Conservation (phyloP, 2,113 vertebrate genomes). For the Microcebus lehilahytsara region DNA sequence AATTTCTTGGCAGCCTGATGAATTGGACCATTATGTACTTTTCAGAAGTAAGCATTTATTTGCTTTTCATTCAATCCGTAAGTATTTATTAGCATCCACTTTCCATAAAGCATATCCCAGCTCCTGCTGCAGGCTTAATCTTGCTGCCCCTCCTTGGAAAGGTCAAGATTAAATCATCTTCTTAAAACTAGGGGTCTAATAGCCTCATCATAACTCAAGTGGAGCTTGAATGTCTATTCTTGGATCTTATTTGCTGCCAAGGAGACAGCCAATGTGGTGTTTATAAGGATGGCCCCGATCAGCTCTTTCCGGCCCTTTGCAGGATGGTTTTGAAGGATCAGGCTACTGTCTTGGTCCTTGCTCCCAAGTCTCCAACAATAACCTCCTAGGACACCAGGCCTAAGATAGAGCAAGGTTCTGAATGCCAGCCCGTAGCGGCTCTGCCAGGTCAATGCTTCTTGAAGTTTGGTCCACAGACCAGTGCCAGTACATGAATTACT, state of each 20-base stretch:
- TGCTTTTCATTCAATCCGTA: background rate
- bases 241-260: background rate
- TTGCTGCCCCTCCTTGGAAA: background rate
- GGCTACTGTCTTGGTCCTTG: background rate
- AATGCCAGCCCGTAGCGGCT: background rate
- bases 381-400: background rate
- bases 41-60: conserved; percentile 40
- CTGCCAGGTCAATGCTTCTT: background rate
- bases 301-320: background rate
- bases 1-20: conserved; percentile 42
- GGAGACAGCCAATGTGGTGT: background rate
- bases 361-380: background rate
- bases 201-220: background rate
- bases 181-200: background rate
- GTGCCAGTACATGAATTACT: background rate
- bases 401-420: background rate
- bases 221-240: background rate
- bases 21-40: conserved; percentile 2
- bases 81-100: conserved; percentile 53
- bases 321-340: background rate
- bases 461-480: background rate
- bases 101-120: background rate
- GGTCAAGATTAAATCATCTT: background rate
- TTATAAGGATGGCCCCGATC: background rate
- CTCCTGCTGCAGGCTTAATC: background rate